A percentile compares a stretch with the other conserved stretches of the same genome.
These are phyloP conservation scores for Micromesistius poutassou DNA, from an alignment of 2,797 vertebrate species.

Conservation along the genomic window DNA sequence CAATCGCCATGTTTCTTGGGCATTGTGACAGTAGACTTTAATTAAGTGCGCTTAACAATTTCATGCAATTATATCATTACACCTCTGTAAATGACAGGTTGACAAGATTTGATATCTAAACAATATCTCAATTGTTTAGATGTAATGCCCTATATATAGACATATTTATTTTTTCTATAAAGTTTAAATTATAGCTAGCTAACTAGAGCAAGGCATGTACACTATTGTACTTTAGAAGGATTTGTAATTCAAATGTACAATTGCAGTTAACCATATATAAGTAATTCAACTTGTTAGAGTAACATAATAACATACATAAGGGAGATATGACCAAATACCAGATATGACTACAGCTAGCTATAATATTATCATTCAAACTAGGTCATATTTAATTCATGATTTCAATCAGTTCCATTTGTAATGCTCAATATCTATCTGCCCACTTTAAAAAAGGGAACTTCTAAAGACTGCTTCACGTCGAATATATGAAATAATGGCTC, in stretches of 20 bases:
- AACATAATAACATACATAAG: not conserved
- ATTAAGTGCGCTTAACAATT: conserved; percentile 36
- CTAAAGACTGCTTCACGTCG: not conserved
- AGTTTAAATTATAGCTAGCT: not conserved
- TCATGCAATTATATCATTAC: conserved; percentile 33
- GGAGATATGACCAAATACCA: too few species aligned
- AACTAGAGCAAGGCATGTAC: not conserved
- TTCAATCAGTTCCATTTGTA: not conserved
- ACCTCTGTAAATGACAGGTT: not conserved
- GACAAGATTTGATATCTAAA: too few species aligned
- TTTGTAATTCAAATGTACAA: not conserved
- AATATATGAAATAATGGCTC: not conserved
- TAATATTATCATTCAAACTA: not conserved
- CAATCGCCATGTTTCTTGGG: conserved; percentile 13
- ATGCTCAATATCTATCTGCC: not conserved
- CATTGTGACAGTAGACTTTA: conserved; percentile 25
- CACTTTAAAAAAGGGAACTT: not conserved
- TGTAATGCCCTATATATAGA: not conserved
- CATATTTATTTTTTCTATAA: not conserved
- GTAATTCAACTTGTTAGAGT: not conserved
- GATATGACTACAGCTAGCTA: not conserved
- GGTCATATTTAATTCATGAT: not conserved
- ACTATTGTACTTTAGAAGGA: not conserved
- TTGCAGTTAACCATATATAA: not conserved
- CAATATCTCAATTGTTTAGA: not conserved